phyloP scores from a whole-genome alignment of 2,797 vertebrate species.

The Agapornis canus region DNA sequence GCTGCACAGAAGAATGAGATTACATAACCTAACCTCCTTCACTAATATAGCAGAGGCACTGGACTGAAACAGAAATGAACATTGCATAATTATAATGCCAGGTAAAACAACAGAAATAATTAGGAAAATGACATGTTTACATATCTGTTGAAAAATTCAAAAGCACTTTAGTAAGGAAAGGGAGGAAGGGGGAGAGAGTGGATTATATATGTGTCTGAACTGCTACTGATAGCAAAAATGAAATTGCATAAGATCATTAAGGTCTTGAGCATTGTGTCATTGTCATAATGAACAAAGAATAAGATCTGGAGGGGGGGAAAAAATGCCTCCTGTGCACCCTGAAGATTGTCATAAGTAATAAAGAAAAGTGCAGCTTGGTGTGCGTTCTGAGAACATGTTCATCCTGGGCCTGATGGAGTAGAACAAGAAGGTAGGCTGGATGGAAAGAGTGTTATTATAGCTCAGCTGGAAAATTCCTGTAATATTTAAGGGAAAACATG shows the following conservation, averaged over 20 bases:
- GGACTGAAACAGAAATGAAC: neutral
- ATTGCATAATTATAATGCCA: neutral
- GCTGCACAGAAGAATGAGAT: neutral
- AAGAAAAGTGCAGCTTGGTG: conserved; percentile 19
- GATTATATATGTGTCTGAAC: neutral
- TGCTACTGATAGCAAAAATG: neutral
- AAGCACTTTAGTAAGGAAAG: neutral
- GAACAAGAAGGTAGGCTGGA: conserved; percentile 19
- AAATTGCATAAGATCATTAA: conserved; percentile 7
- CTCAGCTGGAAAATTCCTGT: conserved; percentile 22
- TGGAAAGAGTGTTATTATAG: conserved; percentile 13
- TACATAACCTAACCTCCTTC: neutral
- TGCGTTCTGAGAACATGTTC: neutral
- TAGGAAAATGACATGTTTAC: neutral
- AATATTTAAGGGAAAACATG: conserved; percentile 12
- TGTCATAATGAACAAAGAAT: neutral
- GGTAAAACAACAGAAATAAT: neutral
- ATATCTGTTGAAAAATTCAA: neutral
- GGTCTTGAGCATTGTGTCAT: neutral
- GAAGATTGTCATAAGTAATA: conserved; percentile 36
- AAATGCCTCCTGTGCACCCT: neutral
- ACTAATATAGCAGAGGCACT: neutral
- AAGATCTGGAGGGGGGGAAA: neutral
- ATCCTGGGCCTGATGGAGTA: conserved; percentile 10
- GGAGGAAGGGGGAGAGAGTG: neutral